Evolutionary conservation across 2,797 vertebrate species (phyloP), one percentile per base, ranked within the genome.

Genomic region (Aeoliscus strigatus): DNA sequence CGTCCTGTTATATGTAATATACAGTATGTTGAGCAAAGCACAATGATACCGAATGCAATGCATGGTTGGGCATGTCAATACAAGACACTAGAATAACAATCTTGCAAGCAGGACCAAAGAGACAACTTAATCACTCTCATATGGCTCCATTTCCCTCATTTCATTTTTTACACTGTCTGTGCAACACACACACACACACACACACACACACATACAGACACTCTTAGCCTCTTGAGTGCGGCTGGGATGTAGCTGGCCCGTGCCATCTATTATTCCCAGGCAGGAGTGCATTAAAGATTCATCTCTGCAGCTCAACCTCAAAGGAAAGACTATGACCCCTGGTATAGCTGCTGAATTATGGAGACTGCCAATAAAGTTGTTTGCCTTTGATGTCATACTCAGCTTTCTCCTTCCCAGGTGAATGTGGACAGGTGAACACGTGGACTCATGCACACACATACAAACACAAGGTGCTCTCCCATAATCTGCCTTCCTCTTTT

Each of bases 271-370:
- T 86, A 87, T 85, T 87, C 77, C 56, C 38, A 72, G 75, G 72
- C 68, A 73, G 73, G 56, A 70, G 53, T 55, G 51, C 79, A 87
- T 86, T 87, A 88, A 88, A 87, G 71, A 87, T 87, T 87, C 80
- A 87, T 86, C 74, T 80, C 46, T 72, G 70, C 56, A 71, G 74
- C 78, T 82, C 78, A 71, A 80, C 73, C 86, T 87, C 85, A 86
- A 86, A 86, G 81, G 73, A 70, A 75, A 83, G 63, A 77, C 80
- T 81, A 73, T 75, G 81, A 86, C 84, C 87, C 77, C 70, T 78
- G 78, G 77, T 85, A 85, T 62, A 76, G 73, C 81, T 87, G 70
- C 80, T 87, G 82, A 89, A 87, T 89, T 86, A 89, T 88, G 81
- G 73, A 87, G 79, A 78, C 70, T 34, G 67, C 73, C 83, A 85